phyloP scores from a whole-genome alignment of 2,797 vertebrate species.

The Cuniculus paca region DNA sequence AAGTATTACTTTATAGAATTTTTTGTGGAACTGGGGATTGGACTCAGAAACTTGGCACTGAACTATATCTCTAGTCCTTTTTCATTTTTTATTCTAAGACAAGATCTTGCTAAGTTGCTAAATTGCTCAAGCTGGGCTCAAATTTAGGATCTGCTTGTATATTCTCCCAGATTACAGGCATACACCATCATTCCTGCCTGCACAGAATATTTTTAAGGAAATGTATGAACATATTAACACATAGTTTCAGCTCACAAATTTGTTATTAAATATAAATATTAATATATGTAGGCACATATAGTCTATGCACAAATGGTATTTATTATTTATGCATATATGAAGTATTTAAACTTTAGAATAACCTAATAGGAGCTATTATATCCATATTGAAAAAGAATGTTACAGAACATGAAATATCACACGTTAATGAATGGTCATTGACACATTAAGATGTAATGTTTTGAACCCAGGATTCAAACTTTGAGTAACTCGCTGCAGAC shows the following conservation, averaged over 20 bases:
- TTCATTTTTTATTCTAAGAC: background rate
- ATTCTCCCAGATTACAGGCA: background rate
- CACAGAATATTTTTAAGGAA: background rate
- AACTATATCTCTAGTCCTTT: background rate
- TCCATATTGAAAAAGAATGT: background rate
- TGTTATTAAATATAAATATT: background rate
- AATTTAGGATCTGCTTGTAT: background rate
- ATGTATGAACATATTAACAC: background rate
- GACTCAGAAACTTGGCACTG: background rate
- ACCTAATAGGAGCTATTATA: background rate
- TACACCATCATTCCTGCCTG: background rate
- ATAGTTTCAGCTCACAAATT: background rate
- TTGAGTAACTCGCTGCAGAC: background rate
- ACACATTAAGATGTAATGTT: background rate
- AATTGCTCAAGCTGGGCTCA: background rate
- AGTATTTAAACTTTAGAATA: background rate
- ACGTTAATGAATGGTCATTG: background rate
- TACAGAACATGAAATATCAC: background rate
- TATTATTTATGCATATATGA: background rate
- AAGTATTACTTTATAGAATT: background rate
- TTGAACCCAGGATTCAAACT: background rate
- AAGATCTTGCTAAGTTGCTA: background rate
- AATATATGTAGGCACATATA: background rate
- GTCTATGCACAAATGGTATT: background rate
- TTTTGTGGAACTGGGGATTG: background rate